A percentile compares a stretch with the other conserved stretches of the same genome.
phyloP scores from a whole-genome alignment of 2,113 vertebrate genomes.

The Ciconia maguari region DNA sequence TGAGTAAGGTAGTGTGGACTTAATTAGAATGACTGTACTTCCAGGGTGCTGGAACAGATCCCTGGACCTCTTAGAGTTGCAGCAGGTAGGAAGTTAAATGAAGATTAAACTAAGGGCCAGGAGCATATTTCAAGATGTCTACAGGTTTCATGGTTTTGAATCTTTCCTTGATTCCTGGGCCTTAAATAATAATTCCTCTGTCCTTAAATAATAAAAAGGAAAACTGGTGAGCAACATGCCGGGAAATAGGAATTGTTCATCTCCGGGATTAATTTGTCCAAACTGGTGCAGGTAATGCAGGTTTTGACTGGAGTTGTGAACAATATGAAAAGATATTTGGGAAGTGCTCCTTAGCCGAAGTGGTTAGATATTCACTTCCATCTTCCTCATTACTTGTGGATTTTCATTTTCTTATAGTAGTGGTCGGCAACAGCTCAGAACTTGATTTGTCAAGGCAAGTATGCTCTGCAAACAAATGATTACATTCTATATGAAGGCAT shows the following conservation, averaged over 20 bases:
- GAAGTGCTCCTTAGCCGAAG: background rate
- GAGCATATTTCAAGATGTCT: background rate
- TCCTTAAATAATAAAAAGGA: background rate
- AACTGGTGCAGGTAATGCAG: background rate
- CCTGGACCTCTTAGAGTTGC: background rate
- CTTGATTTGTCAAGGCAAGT: conserved; percentile 70
- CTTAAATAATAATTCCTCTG: background rate
- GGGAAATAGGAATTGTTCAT: background rate
- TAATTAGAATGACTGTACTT: background rate
- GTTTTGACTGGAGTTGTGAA: background rate
- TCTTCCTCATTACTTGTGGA: conserved; percentile 42
- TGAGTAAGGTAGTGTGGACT: background rate
- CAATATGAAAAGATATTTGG: background rate
- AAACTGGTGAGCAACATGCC: background rate
- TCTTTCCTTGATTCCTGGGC: background rate
- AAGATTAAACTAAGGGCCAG: background rate
- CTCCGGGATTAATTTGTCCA: background rate
- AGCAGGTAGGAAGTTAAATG: background rate
- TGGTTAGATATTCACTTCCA: conserved; percentile 5
- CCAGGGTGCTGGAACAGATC: background rate
- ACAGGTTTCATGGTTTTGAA: background rate
- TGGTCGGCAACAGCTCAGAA: conserved; percentile 32
- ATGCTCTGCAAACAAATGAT: conserved; percentile 66
- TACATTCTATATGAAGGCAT: conserved; percentile 64
- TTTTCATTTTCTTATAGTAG: conserved; percentile 40